phyloP scores from a whole-genome alignment of 2,888 invertebrate species.

The Uloborus plumipes region DNA sequence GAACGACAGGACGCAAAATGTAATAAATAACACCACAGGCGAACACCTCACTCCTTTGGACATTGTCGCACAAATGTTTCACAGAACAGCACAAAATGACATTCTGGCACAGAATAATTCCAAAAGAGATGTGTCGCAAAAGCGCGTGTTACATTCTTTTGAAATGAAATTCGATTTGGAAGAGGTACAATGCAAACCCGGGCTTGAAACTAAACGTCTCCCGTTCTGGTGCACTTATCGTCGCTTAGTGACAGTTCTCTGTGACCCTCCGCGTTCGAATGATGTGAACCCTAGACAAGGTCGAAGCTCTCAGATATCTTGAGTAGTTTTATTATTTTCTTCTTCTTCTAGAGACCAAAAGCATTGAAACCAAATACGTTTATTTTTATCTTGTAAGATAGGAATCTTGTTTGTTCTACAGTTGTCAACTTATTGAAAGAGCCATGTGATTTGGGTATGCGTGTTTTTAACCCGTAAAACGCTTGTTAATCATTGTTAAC shows the following conservation, averaged over 20 bases:
- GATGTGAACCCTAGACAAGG: constrained; percentile 5
- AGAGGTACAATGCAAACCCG: too few relatives aligned
- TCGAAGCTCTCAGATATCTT: background rate
- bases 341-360: background rate
- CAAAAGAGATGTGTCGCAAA: background rate
- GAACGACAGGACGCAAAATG: background rate
- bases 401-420: too few relatives aligned
- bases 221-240: too few relatives aligned
- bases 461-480: too few relatives aligned
- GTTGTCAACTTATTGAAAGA: too few relatives aligned
- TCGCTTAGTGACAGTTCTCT: background rate
- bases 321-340: background rate
- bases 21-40: constrained; percentile 16
- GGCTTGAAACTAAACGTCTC: too few relatives aligned
- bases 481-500: too few relatives aligned
- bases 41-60: constrained; percentile 11
- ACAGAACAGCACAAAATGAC: background rate
- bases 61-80: constrained; percentile 13
- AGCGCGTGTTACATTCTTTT: too few relatives aligned
- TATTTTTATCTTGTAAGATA: too few relatives aligned
- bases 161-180: too few relatives aligned
- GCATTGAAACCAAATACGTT: background rate
- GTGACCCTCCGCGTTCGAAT: background rate
- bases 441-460: too few relatives aligned
- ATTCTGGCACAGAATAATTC: background rate